A percentile compares a stretch with the other conserved stretches of the same genome.
phyloP scores from a whole-genome alignment of 64 coral and sea anemone species.

The Trachythela sp. region DNA sequence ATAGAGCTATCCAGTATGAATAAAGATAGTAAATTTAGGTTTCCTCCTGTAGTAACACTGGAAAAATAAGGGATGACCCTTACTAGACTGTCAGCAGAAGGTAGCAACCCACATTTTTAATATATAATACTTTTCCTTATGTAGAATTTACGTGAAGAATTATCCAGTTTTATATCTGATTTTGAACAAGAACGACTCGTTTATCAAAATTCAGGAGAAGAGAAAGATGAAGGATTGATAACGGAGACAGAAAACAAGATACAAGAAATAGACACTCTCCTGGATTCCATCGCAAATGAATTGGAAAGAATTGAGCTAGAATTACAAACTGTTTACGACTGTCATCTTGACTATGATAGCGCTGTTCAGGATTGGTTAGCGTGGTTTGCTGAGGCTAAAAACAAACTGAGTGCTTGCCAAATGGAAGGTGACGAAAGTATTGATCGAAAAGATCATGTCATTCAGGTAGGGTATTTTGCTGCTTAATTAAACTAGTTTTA shows the following conservation, averaged over 20 bases:
- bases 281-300: not conserved
- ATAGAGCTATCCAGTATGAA: too few species aligned
- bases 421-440: not conserved
- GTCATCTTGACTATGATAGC: not conserved
- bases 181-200: not conserved
- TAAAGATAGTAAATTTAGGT: too few species aligned
- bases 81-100: too few species aligned
- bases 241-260: not conserved
- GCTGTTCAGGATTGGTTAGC: conserved; percentile 6
- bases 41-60: too few species aligned
- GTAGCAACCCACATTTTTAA: too few species aligned
- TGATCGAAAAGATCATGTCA: not conserved
- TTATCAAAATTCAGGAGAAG: not conserved
- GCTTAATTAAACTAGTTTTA: too few species aligned
- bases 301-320: conserved; percentile 76
- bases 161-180: not conserved
- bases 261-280: not conserved
- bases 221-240: not conserved
- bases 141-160: not conserved
- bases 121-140: not conserved
- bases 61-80: too few species aligned
- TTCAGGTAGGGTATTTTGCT: not conserved
- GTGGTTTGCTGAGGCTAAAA: not conserved
- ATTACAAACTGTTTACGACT: conserved; percentile 61
- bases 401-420: not conserved